Base-by-base conservation (phyloP, 2,113 vertebrate genomes). In the Sinosuthora webbiana region DNA sequence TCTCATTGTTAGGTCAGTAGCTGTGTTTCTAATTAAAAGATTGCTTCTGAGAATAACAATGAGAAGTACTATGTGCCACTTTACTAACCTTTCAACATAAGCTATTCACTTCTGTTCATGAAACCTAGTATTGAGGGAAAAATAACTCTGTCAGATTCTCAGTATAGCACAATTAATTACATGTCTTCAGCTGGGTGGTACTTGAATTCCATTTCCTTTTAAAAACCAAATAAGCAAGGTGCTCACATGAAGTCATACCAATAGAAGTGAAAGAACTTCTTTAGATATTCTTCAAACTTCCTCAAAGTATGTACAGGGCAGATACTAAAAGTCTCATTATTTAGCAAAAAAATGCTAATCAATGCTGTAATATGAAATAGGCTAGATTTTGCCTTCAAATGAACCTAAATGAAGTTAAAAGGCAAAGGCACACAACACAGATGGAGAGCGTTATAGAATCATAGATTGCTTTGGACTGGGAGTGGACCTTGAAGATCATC, bases 11-110 rank as follows among this genome's bases (percentile, higher is more conserved):
- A 87, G 89, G 83, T 94, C 52, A 31, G 50, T 60, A 86, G 47
- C 74, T 95, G 81, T 93, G 78, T 92, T 96, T 95, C 87, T 94
- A 89, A 94, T 92, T 90, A 87, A 89, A 95, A 86, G 53, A 97
- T 80, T 89, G 49, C 52, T 96, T 86, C 69, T 71, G 63, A 69
- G 88, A 95, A 90, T 39, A 78, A 75, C 56, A 93, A 75, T 65
- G 13, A 90, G 73, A 53, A 87, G 27, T 90, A 45, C 18, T 62
- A 13, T 52, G 53, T 45, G 14, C 56, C 59, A 76, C 35, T 42
- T 87, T 63, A 44, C 53, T 69, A 69, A 76, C 49, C 33, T 74
- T 77, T 83, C 25, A 70, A 56, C 30, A 77, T 31, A 27, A 15
- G 7, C 37, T 62, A 50, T 53, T 47, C 12, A 8, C 11, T 42